Base-by-base conservation (phyloP, 2,113 vertebrate species). In the Tonatia bakeri region DNA sequence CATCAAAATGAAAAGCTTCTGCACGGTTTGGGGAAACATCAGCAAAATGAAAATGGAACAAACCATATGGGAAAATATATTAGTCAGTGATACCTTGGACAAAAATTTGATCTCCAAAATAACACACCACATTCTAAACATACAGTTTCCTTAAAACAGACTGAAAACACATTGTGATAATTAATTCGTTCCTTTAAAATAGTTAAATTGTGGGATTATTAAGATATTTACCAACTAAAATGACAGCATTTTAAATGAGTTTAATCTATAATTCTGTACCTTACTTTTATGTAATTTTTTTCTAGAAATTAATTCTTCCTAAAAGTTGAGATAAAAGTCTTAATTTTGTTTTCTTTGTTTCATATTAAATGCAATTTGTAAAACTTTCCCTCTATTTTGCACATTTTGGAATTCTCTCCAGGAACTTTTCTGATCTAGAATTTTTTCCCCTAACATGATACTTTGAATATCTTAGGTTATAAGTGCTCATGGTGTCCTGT, bases 151-250 rank as follows among this genome's bases (percentile, higher is more conserved):
- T 94, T 96, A 94, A 98, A 94, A 96, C 54, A 87, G 81, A 92
- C 75, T 93, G 95, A 92, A 90, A 98, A 98, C 97, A 97, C 96
- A 97, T 91, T 95, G 97, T 97, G 95, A 95, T 97, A 98, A 98
- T 87, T 98, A 91, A 77, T 90, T 98, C 96, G 56, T 92, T 93
- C 38, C 97, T 98, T 98, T 98, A 97, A 97, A 97, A 97, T 85
- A 97, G 87, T 93, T 84, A 87, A 94, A 80, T 93, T 97, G 88
- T 96, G 77, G 81, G 91, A 94, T 89, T 97, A 94, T 95, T 96
- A 97, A 96, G 95, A 97, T 97, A 91, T 89, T 97, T 98, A 92
- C 67, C 76, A 96, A 95, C 92, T 96, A 97, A 94, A 83, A 28
- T 85, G 59, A 26, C 7, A 59, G 8, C 16, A 31, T 36, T 96